These are phyloP conservation scores for Myrmecobius fasciatus DNA, from an alignment of 2,113 vertebrate genomes.

Conservation along the genomic window DNA sequence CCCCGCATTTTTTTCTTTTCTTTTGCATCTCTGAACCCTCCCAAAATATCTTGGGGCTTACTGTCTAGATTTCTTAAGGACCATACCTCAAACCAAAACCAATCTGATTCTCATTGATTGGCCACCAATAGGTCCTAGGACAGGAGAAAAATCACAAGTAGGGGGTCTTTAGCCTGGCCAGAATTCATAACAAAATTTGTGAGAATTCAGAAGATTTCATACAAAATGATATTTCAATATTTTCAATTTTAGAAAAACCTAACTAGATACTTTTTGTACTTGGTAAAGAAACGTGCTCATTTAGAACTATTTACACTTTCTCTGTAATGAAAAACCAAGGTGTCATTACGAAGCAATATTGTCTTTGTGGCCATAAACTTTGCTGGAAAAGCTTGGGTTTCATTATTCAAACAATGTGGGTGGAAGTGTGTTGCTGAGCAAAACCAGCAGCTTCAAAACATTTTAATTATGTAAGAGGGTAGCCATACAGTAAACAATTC, in stretches of 20 bases:
- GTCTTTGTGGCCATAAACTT: constrained; percentile 48
- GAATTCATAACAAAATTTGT: constrained; percentile 36
- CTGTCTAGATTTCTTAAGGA: too few species aligned
- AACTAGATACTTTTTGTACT: not conserved
- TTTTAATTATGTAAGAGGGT: constrained; percentile 64
- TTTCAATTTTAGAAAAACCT: not conserved
- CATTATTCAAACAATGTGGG: constrained; percentile 27
- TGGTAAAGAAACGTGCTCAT: not conserved
- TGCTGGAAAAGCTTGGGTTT: constrained; percentile 44
- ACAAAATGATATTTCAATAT: constrained; percentile 11
- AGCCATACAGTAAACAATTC: constrained; percentile 63
- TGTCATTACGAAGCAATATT: constrained; percentile 34
- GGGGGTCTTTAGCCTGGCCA: not conserved
- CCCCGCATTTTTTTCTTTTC: too few species aligned
- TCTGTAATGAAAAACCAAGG: constrained; percentile 36
- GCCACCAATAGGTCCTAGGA: too few species aligned
- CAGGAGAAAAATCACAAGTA: not conserved
- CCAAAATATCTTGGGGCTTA: too few species aligned
- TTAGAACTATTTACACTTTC: constrained; percentile 31
- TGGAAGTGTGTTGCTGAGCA: constrained; percentile 50
- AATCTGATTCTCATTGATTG: too few species aligned
- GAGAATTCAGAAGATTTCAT: constrained; percentile 18
- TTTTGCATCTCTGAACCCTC: too few species aligned
- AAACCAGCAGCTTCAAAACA: constrained; percentile 56
- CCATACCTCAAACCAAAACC: too few species aligned